Conservation (phyloP, 2,797 vertebrate species). For the Denticeps clupeoides region DNA sequence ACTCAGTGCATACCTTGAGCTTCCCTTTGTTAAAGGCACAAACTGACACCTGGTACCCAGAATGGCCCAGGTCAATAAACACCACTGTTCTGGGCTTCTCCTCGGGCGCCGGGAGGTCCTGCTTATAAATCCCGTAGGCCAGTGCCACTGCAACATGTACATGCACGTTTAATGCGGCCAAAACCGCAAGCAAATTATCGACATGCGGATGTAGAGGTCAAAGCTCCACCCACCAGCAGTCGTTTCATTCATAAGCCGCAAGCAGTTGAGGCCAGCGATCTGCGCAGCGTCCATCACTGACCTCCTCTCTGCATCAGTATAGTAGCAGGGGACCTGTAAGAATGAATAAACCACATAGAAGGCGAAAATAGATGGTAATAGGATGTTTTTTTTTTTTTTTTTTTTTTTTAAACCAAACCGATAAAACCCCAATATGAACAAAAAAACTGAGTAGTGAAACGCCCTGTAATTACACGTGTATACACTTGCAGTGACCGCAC, state of each 20-base stretch:
- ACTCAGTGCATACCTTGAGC: slow-evolving; percentile 72
- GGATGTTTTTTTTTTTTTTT: too few relatives aligned
- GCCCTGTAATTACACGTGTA: too few relatives aligned
- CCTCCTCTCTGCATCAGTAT: slow-evolving; percentile 83
- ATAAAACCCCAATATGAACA: too few relatives aligned
- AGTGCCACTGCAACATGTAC: slow-evolving; percentile 72
- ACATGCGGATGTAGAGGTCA: too few relatives aligned
- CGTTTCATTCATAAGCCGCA: slow-evolving; percentile 88
- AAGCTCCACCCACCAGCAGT: slow-evolving; percentile 96
- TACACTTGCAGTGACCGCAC: too few relatives aligned
- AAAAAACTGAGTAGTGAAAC: too few relatives aligned
- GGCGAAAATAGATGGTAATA: too few relatives aligned
- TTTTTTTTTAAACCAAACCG: too few relatives aligned
- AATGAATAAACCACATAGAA: too few relatives aligned
- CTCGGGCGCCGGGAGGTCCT: slow-evolving; percentile 85
- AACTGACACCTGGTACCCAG: slow-evolving; percentile 87
- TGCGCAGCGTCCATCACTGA: slow-evolving; percentile 91
- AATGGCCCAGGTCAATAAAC: slow-evolving; percentile 94
- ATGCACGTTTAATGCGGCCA: too few relatives aligned
- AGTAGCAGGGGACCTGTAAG: slow-evolving; percentile 83
- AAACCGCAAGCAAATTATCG: too few relatives aligned
- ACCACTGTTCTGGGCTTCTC: slow-evolving; percentile 92
- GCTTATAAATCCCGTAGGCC: slow-evolving; percentile 97
- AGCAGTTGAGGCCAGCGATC: slow-evolving; percentile 92
- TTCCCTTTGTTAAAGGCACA: slow-evolving; percentile 98